phyloP scores from a whole-genome alignment of 2,888 invertebrate species.

The Mycalesis mineus region DNA sequence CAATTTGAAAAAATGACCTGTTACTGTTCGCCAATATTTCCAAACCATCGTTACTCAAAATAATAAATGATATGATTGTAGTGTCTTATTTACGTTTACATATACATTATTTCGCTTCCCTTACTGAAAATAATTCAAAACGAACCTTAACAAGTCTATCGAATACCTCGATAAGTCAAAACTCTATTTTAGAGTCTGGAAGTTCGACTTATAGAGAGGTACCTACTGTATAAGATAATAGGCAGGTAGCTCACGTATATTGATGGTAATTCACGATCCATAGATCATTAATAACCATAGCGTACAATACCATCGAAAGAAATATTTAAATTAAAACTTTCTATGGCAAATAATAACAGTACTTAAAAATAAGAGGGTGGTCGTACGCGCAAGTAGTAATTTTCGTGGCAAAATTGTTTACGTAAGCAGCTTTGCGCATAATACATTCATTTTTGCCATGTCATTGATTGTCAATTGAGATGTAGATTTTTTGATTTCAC shows the following conservation, averaged over 20 bases:
- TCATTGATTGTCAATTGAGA: constrained; percentile 47
- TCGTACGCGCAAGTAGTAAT: constrained; percentile 26
- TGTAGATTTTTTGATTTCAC: constrained; percentile 37
- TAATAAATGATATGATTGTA: no score
- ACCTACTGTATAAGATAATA: no score
- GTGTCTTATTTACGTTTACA: no score
- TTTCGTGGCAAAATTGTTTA: constrained; percentile 31
- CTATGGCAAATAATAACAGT: constrained; percentile 28
- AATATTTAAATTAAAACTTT: constrained; percentile 25
- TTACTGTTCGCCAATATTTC: no score
- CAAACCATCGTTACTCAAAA: no score
- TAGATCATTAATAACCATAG: neutral
- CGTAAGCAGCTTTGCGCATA: constrained; percentile 32
- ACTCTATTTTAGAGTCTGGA: no score
- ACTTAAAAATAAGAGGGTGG: constrained; percentile 32
- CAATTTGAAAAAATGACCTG: no score
- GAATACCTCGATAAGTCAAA: no score
- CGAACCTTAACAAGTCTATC: no score
- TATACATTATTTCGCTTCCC: no score
- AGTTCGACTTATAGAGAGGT: no score
- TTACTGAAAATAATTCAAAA: no score
- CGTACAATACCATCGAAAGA: constrained; percentile 4
- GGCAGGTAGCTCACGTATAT: neutral
- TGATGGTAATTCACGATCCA: neutral
- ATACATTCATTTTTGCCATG: constrained; percentile 39